These are phyloP conservation scores for Hypanus sabinus DNA, from an alignment of 2,113 vertebrate genomes.

Conservation along the genomic window DNA sequence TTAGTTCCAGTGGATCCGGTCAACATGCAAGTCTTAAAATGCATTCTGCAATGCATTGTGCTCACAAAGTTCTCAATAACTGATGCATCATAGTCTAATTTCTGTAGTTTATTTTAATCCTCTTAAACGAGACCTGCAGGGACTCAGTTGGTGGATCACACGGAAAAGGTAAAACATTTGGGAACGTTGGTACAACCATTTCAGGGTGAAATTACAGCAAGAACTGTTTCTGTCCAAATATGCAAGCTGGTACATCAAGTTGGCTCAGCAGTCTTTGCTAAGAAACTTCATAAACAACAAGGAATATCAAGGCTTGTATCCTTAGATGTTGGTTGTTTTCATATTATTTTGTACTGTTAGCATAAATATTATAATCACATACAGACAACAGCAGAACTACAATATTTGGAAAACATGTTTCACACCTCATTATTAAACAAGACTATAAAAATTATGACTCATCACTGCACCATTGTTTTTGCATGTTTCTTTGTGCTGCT, in stretches of 20 bases:
- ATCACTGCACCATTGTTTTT: constrained; percentile 79
- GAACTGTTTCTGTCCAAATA: neutral
- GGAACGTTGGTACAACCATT: neutral
- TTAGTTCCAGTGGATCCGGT: neutral
- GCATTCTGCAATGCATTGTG: neutral
- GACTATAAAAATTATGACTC: constrained; percentile 87
- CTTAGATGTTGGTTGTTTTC: constrained; percentile 77
- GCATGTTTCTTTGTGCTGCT: constrained; percentile 68
- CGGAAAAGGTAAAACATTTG: neutral
- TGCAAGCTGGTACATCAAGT: neutral
- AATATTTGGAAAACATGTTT: constrained; percentile 94
- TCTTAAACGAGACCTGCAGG: neutral
- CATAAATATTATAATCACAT: constrained; percentile 88
- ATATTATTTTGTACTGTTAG: constrained; percentile 81
- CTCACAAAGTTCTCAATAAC: too few species aligned
- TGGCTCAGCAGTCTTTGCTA: neutral
- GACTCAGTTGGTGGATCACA: neutral
- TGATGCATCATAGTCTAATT: neutral
- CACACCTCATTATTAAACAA: constrained; percentile 87
- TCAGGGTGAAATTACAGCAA: neutral
- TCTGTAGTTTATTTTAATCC: neutral
- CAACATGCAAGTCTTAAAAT: neutral
- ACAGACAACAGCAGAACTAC: constrained; percentile 82
- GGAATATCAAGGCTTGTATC: neutral
- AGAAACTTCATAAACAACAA: neutral